Evolutionary conservation across 37 sponge, comb jelly and placozoan species (phyloP).

Genomic region (Theonella swinhoei): DNA sequence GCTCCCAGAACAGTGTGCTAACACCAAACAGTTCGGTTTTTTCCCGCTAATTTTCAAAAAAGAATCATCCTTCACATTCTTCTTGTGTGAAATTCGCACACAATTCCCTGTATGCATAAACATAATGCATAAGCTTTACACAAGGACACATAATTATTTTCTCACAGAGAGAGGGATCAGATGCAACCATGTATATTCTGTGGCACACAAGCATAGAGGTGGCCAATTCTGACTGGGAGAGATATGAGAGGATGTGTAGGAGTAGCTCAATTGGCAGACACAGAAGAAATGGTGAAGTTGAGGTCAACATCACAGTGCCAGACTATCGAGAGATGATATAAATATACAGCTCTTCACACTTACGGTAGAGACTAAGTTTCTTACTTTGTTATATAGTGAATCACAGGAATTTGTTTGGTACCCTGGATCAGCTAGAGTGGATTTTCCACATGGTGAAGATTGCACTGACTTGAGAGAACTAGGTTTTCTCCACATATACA

Average conservation of each 20-base stretch:
- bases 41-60: neutral
- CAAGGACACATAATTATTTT: neutral
- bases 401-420: no score
- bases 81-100: neutral
- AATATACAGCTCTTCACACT: no score
- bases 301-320: no score
- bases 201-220: neutral
- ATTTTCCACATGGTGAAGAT: no score
- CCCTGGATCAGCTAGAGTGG: no score
- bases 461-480: neutral
- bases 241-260: neutral
- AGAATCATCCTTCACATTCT: neutral
- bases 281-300: no score
- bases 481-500: constrained; percentile 8
- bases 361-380: no score
- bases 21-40: no score
- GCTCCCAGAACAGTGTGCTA: neutral
- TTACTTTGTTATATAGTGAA: no score
- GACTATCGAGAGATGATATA: no score
- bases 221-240: neutral
- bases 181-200: neutral
- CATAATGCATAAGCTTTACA: neutral
- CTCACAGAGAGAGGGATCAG: neutral
- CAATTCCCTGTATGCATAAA: neutral
- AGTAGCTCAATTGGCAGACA: neutral